Base-by-base conservation (phyloP, 2,888 invertebrate species). In the Camponotus fellah region DNA sequence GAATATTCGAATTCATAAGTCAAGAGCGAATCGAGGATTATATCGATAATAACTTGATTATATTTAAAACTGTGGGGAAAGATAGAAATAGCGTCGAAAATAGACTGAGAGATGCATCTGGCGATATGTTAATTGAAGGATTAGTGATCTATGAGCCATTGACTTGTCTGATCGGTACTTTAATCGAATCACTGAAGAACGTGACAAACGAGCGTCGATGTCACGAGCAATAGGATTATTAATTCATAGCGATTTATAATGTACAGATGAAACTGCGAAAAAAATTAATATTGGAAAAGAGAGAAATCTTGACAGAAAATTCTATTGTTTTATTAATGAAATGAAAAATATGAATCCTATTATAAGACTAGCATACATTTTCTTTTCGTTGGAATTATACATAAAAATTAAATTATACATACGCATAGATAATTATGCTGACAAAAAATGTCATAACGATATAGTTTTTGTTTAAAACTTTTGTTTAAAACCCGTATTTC, bases 71-170 rank as follows among this genome's bases (percentile, higher is more conserved):
- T 26, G 37, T 64, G 12, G 43, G 12, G 9, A 14, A n/a, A 26
- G 43, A 71, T 17, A 69, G 56, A 40, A 56, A 43, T 3, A 14
- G 14, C 17, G 40, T 1, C n/a, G 40, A 12, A 77, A 77, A 5
- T 68, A 32, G 32, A 12, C 34, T 26, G 79, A 53, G 49, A n/a
- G n/a, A 26, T 12, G 34, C 32, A 46, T 37, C 10, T 68, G 56
- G 32, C 53, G 40, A 46, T 32, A 72, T 46, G 37, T 79, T 79
- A 80, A 80, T 80, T 80, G 60, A 80, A 80, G 26, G 75, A 60
- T 60, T 60, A 80, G 75, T 80, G 79, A 80, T 60, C 79, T 74
- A 60, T 79, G 58, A 58, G 72, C 34, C 60, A 80, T 74, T 75
- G 60, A 80, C 74, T 75, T 75, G 60, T 74, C 46, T 37, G 58